Evolutionary conservation across 2,113 vertebrate species (phyloP), one percentile per base, ranked within the genome.

Genomic region (Micronycteris hirsuta): DNA sequence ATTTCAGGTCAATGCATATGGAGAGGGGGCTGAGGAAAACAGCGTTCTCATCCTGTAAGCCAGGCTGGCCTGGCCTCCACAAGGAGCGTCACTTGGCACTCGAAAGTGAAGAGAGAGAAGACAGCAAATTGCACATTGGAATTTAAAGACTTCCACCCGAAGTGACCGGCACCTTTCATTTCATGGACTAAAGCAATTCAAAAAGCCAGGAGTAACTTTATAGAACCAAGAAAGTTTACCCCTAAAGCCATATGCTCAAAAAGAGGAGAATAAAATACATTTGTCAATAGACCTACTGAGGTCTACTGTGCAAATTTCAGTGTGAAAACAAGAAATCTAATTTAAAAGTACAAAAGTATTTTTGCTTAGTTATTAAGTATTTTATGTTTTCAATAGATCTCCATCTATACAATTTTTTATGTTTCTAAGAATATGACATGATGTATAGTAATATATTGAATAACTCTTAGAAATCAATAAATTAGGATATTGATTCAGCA

Each of bases 11-110:
- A 47, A 13, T 36, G 7, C 26, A 1, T 65, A 63, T 22, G n/a
- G n/a, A 0, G 19, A 12, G 6, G 5, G 1, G 1, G 6, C 5
- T 38, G 15, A 3, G 33, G 0, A 31, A 65, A 45, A 45, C 8
- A 33, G 67, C 1, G 3, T n/a, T 90, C 16, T 71, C 33, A 49
- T 71, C 80, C 70, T 58, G 41, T 16, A 5, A 90, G 26, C 38
- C 15, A 81, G 20, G 19, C 26, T 67, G 7, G 49, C 19, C 1
- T 15, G 24, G 20, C 13, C 36, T 82, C 41, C 5, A 10, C 17
- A 28, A 54, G 17, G n/a, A 81, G 26, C 7, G 14, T 5, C 38
- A 1, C 5, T 45, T 92, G 67, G 1, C 12, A 28, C 16, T 65
- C 2, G 2, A 38, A 2, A 47, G 3, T 31, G 0, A 33, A 83